Percentiles rank a stretch among this genome's conserved stretches.
These are phyloP conservation scores for Halocaridina rubra DNA, from an alignment of 2,888 invertebrate genomes.

Conservation along the genomic window DNA sequence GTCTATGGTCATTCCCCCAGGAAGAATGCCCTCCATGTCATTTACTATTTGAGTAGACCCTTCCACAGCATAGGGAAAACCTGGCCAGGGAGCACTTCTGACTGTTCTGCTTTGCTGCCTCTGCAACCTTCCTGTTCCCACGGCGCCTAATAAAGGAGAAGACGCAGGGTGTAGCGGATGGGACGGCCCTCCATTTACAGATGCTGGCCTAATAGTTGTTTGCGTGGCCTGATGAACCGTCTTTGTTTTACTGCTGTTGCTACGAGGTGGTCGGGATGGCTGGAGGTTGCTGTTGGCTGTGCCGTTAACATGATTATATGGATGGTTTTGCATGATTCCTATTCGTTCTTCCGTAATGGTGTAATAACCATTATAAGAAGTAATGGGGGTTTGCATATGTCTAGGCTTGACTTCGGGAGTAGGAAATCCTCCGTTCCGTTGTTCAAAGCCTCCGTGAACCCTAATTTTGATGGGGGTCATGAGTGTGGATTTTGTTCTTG, in stretches of 20 bases:
- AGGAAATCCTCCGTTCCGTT: neutral
- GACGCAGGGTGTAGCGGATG: neutral
- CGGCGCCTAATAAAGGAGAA: neutral
- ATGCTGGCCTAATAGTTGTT: neutral
- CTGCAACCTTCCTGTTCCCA: neutral
- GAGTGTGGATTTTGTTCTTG: too few relatives aligned
- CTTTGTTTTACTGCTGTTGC: too few relatives aligned
- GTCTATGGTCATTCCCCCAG: conserved; percentile 41
- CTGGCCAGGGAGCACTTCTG: conserved; percentile 34
- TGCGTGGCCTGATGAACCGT: neutral
- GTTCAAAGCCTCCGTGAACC: neutral
- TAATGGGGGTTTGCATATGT: neutral
- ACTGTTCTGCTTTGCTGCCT: neutral
- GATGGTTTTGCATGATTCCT: neutral
- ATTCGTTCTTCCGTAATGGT: neutral
- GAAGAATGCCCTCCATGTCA: conserved; percentile 9
- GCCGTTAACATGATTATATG: neutral
- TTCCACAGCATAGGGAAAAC: conserved; percentile 27
- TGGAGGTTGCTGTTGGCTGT: neutral
- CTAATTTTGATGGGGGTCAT: neutral
- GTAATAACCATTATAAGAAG: neutral
- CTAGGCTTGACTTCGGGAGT: neutral
- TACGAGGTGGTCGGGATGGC: too few relatives aligned
- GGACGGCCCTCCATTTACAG: neutral
- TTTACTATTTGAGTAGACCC: conserved; percentile 16